phyloP scores from a whole-genome alignment of 2,888 invertebrate genomes.

The Panopea generosa region DNA sequence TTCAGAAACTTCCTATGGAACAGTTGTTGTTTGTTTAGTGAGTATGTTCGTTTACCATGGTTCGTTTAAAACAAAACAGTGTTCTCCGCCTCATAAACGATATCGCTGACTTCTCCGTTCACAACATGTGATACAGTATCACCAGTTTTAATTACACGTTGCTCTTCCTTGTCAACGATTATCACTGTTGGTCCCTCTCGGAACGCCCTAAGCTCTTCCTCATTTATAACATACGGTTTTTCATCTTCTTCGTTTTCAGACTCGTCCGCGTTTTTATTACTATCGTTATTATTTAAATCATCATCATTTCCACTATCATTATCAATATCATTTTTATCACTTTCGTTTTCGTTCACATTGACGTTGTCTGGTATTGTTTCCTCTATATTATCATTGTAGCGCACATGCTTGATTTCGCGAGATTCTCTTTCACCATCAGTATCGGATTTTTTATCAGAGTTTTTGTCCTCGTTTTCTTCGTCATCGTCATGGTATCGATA shows the following conservation, averaged over 20 bases:
- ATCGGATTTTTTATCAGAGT: slow-evolving; percentile 8
- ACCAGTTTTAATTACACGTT: too few relatives aligned
- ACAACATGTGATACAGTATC: too few relatives aligned
- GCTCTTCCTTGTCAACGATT: not conserved
- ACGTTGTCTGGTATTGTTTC: slow-evolving; percentile 8
- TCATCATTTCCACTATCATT: not conserved
- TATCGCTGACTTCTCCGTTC: too few relatives aligned
- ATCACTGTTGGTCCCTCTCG: not conserved
- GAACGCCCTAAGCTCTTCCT: not conserved
- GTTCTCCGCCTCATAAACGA: slow-evolving; percentile 5
- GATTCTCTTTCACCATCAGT: slow-evolving; percentile 22
- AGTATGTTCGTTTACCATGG: too few relatives aligned
- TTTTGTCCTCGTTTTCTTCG: slow-evolving; percentile 13
- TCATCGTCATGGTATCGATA: slow-evolving; percentile 33
- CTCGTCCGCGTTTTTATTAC: not conserved
- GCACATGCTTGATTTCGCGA: slow-evolving; percentile 5
- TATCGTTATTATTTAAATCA: not conserved
- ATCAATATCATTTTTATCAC: slow-evolving; percentile 3
- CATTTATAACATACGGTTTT: not conserved
- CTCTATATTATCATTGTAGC: slow-evolving; percentile 10
- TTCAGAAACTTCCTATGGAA: too few relatives aligned
- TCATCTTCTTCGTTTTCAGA: not conserved
- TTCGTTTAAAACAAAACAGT: slow-evolving; percentile 12
- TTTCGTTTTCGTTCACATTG: not conserved
- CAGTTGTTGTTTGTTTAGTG: too few relatives aligned